These are phyloP conservation scores for Cremastobaeus sp. DNA, from an alignment of 2,888 invertebrate genomes.

Conservation along the genomic window DNA sequence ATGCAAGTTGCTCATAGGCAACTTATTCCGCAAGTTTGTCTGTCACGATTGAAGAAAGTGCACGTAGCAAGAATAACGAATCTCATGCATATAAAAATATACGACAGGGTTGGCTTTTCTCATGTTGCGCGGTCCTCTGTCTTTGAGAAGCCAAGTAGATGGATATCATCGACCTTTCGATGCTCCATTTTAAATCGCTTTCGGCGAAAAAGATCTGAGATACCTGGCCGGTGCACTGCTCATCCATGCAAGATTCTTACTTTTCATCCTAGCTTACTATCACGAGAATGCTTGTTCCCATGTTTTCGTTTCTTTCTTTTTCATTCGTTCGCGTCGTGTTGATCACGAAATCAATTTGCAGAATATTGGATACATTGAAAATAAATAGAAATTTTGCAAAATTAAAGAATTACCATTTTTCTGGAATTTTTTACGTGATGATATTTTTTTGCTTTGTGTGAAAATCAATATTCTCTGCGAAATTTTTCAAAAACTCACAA, in stretches of 20 bases:
- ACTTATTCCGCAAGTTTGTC: slow-evolving; percentile 58
- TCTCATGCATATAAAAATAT: slow-evolving; percentile 76
- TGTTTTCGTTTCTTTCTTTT: slow-evolving; percentile 15
- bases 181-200: slow-evolving; percentile 59
- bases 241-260: slow-evolving; percentile 55
- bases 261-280: slow-evolving; percentile 53
- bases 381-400: slow-evolving; percentile 41
- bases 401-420: too few relatives aligned
- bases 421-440: too few relatives aligned
- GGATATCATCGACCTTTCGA: slow-evolving; percentile 51
- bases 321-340: slow-evolving; percentile 31
- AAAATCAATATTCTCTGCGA: slow-evolving; percentile 33
- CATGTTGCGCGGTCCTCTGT: slow-evolving; percentile 41
- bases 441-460: slow-evolving; percentile 35
- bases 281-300: slow-evolving; percentile 34
- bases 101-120: slow-evolving; percentile 67
- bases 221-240: slow-evolving; percentile 47
- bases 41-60: slow-evolving; percentile 48
- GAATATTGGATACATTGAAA: slow-evolving; percentile 40
- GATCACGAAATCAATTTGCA: slow-evolving; percentile 53
- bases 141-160: slow-evolving; percentile 46
- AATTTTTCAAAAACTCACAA: too few relatives aligned
- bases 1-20: slow-evolving; percentile 19
- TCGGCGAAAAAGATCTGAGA: slow-evolving; percentile 53
- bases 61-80: slow-evolving; percentile 65